Base-by-base conservation (phyloP, 2,797 vertebrate species). In the Cyclura pinguis region DNA sequence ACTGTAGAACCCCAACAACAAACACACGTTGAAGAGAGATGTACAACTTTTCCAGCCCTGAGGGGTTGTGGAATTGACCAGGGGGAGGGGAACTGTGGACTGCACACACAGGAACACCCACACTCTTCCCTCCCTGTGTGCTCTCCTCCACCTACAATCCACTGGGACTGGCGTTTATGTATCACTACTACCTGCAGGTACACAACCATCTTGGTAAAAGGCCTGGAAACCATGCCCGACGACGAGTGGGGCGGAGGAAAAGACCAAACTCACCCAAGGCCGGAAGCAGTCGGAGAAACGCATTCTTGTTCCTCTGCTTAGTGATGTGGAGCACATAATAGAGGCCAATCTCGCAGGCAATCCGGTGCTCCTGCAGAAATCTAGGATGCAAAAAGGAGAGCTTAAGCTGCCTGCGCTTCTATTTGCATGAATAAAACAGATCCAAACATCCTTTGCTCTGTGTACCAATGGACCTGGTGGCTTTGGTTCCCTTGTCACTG, bases 241-340 rank as follows among this genome's bases (percentile, higher is more conserved):
- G 4, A 47, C 42, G 4, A 47, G 42, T 4, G 67, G 27, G 67
- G 22, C 10, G 10, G 1, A 13, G 0, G 0, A 88, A 35, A 90
- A 3, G 22, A 29, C 24, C 55, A 18, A 27, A 89, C 98, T 98
- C 89, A 99, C 99, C 98, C 0, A 99, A 96, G 0, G 98, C 97
- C 0, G 99, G 99, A 6, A 99, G 97, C 20, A 99, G 95, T 88
- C 99, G 98, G 55, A 99, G 98, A 20, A 99, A 96, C 18, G 98
- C 98, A 1, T 99, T 99, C 96, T 98, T 99, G 96, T 99, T 99
- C 96, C 99, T 97, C 96, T 98, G 98, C 92, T 99, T 99, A 72
- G 98, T 98, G 50, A 99, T 98, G 95, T 99, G 99, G 73, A 99
- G 98, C 4, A 99, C 96, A 0, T 99, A 99, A 95, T 99, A 99